A percentile compares a stretch with the other conserved stretches of the same genome.
These are phyloP conservation scores for Acronicta leporina DNA, from an alignment of 2,888 invertebrate species.

Conservation along the genomic window DNA sequence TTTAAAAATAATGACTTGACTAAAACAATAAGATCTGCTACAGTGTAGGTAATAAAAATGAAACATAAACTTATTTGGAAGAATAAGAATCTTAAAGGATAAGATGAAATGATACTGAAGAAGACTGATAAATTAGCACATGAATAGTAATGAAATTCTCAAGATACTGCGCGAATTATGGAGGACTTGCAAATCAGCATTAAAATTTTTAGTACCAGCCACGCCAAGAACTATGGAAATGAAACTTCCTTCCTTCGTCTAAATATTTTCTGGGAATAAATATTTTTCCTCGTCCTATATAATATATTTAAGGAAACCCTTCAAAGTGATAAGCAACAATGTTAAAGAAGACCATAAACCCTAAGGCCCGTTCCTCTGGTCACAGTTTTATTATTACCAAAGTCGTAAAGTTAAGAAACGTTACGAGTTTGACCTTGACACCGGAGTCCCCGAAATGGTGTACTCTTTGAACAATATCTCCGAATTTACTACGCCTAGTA, in stretches of 20 bases:
- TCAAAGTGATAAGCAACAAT: constrained; percentile 51
- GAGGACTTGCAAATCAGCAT: constrained; percentile 46
- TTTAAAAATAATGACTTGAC: too few relatives aligned
- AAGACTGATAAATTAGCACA: constrained; percentile 34
- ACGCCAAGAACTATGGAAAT: constrained; percentile 44
- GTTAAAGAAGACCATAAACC: constrained; percentile 57
- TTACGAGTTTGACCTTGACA: constrained; percentile 58
- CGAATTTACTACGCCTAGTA: constrained; percentile 56
- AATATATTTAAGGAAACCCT: constrained; percentile 34
- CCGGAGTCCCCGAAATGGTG: constrained; percentile 44
- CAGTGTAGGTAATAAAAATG: too few relatives aligned
- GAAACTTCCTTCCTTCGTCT: constrained; percentile 28
- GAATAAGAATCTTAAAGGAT: neutral
- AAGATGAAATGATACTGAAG: constrained; percentile 9
- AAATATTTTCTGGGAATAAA: constrained; percentile 44
- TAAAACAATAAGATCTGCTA: too few relatives aligned
- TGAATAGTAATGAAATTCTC: constrained; percentile 35
- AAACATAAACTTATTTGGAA: neutral
- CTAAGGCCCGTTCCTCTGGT: constrained; percentile 56
- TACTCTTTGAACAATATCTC: constrained; percentile 52
- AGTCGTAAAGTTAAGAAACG: constrained; percentile 65
- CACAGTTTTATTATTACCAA: constrained; percentile 64
- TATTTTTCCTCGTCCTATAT: constrained; percentile 36
- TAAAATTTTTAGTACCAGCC: constrained; percentile 33
- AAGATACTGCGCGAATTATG: constrained; percentile 40